phyloP scores from a whole-genome alignment of 30 jellyfish, hydroid and myxozoan species.

The Mastigias papua region DNA sequence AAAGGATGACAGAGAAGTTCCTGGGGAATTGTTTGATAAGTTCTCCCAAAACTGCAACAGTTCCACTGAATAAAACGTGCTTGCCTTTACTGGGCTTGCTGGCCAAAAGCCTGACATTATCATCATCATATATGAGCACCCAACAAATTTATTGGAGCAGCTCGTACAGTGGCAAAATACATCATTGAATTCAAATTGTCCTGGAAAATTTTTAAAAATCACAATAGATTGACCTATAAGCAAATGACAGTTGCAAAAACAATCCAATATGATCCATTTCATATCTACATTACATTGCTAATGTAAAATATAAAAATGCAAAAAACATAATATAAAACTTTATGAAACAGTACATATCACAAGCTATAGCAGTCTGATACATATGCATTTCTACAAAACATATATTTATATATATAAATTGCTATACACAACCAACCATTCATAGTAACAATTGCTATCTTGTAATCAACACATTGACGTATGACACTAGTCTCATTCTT shows the following conservation, averaged over 20 bases:
- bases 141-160: background rate
- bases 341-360: background rate
- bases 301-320: background rate
- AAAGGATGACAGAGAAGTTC: constrained; percentile 8
- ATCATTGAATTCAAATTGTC: constrained; percentile 28
- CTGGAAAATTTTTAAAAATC: background rate
- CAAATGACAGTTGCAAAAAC: background rate
- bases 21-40: constrained; percentile 12
- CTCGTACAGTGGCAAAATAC: constrained; percentile 1
- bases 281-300: background rate
- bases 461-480: background rate
- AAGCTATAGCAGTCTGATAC: background rate
- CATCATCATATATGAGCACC: constrained; percentile 12
- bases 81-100: constrained; percentile 12
- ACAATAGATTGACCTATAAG: background rate
- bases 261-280: background rate
- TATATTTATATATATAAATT: too few relatives aligned
- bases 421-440: too few relatives aligned
- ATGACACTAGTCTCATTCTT: background rate
- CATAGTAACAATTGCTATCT: background rate
- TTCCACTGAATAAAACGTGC: background rate
- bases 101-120: constrained; percentile 38
- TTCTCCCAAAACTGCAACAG: constrained; percentile 15
- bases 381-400: too few relatives aligned
- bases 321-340: background rate